phyloP scores from a whole-genome alignment of 2,113 vertebrate genomes.

The Stictonetta naevosa region DNA sequence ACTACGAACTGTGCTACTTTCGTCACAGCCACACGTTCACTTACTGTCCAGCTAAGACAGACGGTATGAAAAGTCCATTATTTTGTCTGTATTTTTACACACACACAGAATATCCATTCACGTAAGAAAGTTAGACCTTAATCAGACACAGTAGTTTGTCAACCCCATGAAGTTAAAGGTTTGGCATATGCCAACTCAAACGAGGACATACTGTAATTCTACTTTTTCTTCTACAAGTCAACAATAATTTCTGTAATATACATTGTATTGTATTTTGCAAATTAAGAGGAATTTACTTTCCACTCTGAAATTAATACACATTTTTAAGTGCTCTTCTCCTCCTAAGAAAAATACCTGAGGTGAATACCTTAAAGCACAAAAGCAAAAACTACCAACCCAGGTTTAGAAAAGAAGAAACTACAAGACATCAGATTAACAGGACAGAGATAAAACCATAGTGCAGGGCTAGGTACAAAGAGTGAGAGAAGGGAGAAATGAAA shows the following conservation, averaged over 20 bases:
- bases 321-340: not conserved
- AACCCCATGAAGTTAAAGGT: not conserved
- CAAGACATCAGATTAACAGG: not conserved
- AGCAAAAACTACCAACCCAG: not conserved
- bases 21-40: not conserved
- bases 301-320: not conserved
- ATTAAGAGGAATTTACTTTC: not conserved
- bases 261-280: not conserved
- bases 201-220: not conserved
- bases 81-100: not conserved
- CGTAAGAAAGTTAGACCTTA: not conserved
- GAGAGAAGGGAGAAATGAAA: not conserved
- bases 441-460: not conserved
- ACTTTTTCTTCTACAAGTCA: not conserved
- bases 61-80: not conserved
- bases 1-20: not conserved
- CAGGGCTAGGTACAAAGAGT: not conserved
- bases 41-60: not conserved
- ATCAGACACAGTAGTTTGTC: not conserved
- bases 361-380: not conserved
- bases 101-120: not conserved
- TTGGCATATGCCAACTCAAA: rapidly evolving
- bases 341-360: not conserved
- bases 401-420: not conserved
- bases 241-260: not conserved